phyloP scores from a whole-genome alignment of 1,140 invertebrate species.

The Calosoma granatense region DNA sequence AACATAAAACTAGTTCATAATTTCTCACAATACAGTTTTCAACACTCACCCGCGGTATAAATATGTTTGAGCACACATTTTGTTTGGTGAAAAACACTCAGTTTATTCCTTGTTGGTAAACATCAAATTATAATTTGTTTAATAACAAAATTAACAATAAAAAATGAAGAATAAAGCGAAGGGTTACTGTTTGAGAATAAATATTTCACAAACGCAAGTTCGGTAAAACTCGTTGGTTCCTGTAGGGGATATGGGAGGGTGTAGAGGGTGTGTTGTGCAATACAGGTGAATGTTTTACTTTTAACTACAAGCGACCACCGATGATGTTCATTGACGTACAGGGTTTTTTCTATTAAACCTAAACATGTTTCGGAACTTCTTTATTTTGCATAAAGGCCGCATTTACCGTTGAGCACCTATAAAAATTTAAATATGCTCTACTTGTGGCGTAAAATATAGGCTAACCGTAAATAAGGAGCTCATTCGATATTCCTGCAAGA shows the following conservation, averaged over 20 bases:
- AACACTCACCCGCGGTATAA: no score
- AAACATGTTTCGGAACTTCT: not conserved
- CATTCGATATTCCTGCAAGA: not conserved
- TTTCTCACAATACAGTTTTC: no score
- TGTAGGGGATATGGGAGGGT: no score
- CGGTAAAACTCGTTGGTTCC: not conserved
- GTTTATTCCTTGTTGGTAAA: no score
- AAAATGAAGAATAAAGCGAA: no score
- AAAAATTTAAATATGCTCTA: slow-evolving; percentile 1
- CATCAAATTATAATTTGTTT: no score
- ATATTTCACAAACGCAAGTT: not conserved
- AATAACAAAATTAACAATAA: no score
- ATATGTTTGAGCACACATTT: no score
- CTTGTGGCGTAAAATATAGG: not conserved
- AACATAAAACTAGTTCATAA: no score
- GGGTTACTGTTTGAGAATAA: no score
- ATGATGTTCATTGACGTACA: not conserved
- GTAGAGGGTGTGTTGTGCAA: no score
- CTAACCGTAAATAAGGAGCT: not conserved
- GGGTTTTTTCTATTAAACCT: not conserved
- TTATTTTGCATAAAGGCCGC: not conserved
- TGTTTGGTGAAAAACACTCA: no score
- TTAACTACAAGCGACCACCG: not conserved
- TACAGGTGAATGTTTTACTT: not conserved
- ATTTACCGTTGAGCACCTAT: not conserved